phyloP scores from a whole-genome alignment of 2,888 invertebrate genomes.

The Agrenia bidenticulata region DNA sequence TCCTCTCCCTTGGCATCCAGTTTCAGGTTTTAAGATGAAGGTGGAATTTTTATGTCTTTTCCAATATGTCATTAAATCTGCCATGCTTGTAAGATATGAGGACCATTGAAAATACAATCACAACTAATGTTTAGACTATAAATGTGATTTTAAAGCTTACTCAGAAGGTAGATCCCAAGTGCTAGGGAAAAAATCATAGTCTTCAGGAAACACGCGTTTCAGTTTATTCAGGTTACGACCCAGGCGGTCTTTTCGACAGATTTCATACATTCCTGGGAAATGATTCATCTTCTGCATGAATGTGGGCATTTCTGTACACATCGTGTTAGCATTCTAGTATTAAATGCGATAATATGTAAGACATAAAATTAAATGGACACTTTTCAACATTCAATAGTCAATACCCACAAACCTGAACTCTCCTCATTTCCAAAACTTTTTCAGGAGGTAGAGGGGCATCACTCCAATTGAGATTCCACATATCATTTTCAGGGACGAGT shows the following conservation, averaged over 20 bases:
- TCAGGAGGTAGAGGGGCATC: conserved; percentile 83
- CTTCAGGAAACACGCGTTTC: conserved; percentile 81
- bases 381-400: no score
- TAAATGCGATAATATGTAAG: no score
- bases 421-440: conserved; percentile 84
- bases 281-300: conserved; percentile 79
- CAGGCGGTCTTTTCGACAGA: conserved; percentile 83
- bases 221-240: conserved; percentile 87
- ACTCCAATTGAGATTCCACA: conserved; percentile 90
- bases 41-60: conserved; percentile 66
- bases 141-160: conserved; percentile 60
- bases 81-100: conserved; percentile 64
- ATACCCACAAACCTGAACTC: conserved; percentile 65
- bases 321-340: neutral
- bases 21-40: conserved; percentile 88
- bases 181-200: conserved; percentile 88
- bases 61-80: conserved; percentile 71
- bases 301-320: neutral
- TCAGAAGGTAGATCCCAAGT: conserved; percentile 93
- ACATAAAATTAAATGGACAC: neutral
- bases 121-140: neutral
- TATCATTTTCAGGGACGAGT: conserved; percentile 75
- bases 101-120: no score
- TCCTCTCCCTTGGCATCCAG: conserved; percentile 86
- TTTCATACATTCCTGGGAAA: conserved; percentile 87